Base-by-base conservation (phyloP, 2,888 invertebrate genomes). In the Linnaemya tessellans region DNA sequence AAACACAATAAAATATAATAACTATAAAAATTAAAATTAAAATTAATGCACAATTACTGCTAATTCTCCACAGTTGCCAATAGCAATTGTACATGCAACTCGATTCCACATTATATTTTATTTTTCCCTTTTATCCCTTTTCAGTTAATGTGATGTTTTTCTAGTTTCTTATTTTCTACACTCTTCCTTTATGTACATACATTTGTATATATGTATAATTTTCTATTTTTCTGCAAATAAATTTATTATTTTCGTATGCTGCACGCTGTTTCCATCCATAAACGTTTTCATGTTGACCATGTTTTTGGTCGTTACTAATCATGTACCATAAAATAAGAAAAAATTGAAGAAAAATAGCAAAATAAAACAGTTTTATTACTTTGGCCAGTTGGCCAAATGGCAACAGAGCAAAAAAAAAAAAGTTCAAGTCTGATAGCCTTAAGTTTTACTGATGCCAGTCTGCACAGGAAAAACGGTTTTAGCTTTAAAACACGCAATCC, bases 221-320 rank as follows among this genome's bases (percentile, higher is more conserved):
- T 54, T 62, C n/a, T n/a, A 15, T 54, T 43, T 64, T 43, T 25
- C 56, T 56, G 1, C 15, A 56, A 56, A 56, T 65, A 54, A 64
- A 68, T 46, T 20, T 38, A 51, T 51, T 64, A 64, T 54, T 60
- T 64, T 79, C 41, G 25, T 68, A 80, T 56, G 75, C 62, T 81
- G 46, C 35, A 56, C 38, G 62, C 46, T 58, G 49, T 56, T 30
- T 41, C 22, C 20, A 68, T 22, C 20, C 41, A 38, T 58, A 68
- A 75, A 71, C 64, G 74, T 79, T 85, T 79, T 38, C 35, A 79
- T 75, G 56, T 65, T 79, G 84, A 70, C 78, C 84, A 84, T 62
- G 49, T 43, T 81, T 60, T 77, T 77, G 56, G 64, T 65, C 58
- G 65, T 65, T 71, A 51, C 77, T 71, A 65, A 77, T 65, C 74